Percentiles rank a stretch among this genome's conserved stretches.
phyloP scores from a whole-genome alignment of 1,140 invertebrate species.

The Drosophila gunungcola region DNA sequence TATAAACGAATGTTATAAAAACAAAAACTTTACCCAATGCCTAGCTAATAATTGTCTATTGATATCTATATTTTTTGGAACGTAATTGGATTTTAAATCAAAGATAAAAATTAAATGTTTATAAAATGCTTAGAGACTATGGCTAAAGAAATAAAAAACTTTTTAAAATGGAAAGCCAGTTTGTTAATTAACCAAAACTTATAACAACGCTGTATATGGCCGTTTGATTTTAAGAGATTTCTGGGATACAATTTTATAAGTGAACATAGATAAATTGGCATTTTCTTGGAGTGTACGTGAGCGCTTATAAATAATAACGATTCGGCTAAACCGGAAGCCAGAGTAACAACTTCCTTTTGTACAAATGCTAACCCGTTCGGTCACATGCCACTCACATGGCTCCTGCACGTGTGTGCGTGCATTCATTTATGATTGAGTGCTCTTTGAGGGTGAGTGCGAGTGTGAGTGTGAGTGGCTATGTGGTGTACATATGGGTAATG shows the following conservation, averaged over 20 bases:
- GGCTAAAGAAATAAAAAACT: no score
- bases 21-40: no score
- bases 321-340: slow-evolving; percentile 75
- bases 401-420: slow-evolving; percentile 50
- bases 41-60: not conserved
- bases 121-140: no score
- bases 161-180: no score
- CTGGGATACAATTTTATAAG: not conserved
- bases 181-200: no score
- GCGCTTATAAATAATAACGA: slow-evolving; percentile 76
- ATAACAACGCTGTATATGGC: not conserved
- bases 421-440: slow-evolving; percentile 78
- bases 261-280: not conserved
- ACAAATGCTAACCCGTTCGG: slow-evolving; percentile 69
- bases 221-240: not conserved
- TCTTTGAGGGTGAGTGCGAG: slow-evolving; percentile 25
- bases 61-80: no score
- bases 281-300: slow-evolving; percentile 26
- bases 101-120: no score
- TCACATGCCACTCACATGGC: slow-evolving; percentile 65
- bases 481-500: slow-evolving; percentile 39
- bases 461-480: no score
- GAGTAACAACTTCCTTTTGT: slow-evolving; percentile 82
- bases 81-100: no score
- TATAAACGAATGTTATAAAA: no score